These are phyloP conservation scores for Pachyuromys duprasi DNA, from an alignment of 2,797 vertebrate genomes.

Conservation along the genomic window DNA sequence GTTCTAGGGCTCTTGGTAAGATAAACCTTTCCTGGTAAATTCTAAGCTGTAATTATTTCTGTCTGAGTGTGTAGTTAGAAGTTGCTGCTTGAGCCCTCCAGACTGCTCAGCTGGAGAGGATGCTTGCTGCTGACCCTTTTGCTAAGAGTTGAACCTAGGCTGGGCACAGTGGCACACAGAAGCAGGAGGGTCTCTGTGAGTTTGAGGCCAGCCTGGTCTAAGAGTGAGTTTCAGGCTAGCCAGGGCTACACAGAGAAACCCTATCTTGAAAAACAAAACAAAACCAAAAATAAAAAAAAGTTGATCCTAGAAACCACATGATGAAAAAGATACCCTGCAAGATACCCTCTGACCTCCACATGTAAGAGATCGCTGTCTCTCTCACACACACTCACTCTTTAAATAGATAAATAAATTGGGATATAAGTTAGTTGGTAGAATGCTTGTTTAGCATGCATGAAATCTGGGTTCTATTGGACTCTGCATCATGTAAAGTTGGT, in stretches of 20 bases:
- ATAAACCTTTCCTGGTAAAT: conserved; percentile 67
- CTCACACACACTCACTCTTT: background rate
- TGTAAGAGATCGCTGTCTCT: background rate
- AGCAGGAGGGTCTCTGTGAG: too few relatives aligned
- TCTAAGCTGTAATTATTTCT: conserved; percentile 51
- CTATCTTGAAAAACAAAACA: too few relatives aligned
- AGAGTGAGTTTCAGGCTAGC: too few relatives aligned
- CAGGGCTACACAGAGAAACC: too few relatives aligned
- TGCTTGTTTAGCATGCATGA: background rate
- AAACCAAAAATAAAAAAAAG: too few relatives aligned
- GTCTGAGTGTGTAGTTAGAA: conserved; percentile 10
- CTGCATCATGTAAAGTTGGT: background rate
- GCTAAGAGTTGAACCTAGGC: background rate
- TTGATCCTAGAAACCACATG: background rate
- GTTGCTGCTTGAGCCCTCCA: background rate
- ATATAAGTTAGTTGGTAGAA: background rate
- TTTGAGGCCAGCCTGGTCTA: too few relatives aligned
- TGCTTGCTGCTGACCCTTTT: background rate
- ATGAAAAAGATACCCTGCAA: background rate
- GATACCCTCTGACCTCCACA: background rate
- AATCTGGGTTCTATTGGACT: background rate
- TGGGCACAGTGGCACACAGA: too few relatives aligned
- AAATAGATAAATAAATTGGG: background rate
- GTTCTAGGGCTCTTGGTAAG: conserved; percentile 98
- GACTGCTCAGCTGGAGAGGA: background rate